Conservation (phyloP, 2,797 vertebrate species). For the Tinamus major region DNA sequence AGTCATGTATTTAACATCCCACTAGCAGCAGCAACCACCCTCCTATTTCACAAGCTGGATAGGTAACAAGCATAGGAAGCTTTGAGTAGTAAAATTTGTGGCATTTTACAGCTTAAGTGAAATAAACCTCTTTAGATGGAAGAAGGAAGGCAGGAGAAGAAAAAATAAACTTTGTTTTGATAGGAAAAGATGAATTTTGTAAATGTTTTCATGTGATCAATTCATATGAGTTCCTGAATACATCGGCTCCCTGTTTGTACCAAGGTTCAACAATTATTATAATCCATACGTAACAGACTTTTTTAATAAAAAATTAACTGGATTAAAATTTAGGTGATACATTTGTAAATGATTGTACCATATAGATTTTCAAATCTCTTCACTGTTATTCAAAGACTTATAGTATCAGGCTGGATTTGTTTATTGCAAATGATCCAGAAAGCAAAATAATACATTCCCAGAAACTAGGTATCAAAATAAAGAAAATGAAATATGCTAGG, state of each 20-base stretch:
- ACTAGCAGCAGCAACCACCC: not conserved
- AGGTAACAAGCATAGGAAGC: not conserved
- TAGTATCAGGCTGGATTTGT: conserved; percentile 1
- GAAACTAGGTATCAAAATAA: not conserved
- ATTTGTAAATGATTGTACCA: not conserved
- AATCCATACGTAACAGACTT: not conserved
- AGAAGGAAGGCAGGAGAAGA: not conserved
- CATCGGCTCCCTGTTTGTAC: not conserved
- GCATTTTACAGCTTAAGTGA: not conserved
- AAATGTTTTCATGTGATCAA: too few relatives aligned
- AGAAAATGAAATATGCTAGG: not conserved
- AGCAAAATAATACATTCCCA: not conserved
- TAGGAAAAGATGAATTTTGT: not conserved
- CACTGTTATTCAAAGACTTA: not conserved
- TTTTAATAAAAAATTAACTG: not conserved
- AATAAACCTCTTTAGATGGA: not conserved
- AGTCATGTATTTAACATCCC: not conserved
- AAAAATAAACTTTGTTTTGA: not conserved
- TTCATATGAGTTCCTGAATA: not conserved
- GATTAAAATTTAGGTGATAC: not conserved
- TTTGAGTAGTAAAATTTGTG: not conserved
- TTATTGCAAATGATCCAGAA: conserved; percentile 14
- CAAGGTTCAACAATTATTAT: not conserved
- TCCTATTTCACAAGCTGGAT: not conserved
- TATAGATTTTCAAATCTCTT: not conserved